Evolutionary conservation across 2,888 invertebrate species (phyloP).

Genomic region (Cylindroiulus punctatus): DNA sequence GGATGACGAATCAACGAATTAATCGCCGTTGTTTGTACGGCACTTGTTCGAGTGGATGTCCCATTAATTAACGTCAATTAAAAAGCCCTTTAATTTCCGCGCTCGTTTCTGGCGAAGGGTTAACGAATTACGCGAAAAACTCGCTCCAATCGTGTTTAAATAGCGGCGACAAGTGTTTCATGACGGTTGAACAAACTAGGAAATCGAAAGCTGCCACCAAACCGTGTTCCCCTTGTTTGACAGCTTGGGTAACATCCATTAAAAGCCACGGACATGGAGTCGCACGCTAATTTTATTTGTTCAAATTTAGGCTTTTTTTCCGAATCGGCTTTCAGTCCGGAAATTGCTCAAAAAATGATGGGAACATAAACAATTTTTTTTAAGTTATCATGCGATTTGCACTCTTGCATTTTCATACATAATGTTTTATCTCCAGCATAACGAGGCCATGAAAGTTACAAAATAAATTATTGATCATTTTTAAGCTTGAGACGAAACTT

Average conservation of each 20-base stretch:
- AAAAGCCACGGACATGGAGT: neutral
- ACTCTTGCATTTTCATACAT: too few species aligned
- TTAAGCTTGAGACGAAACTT: too few species aligned
- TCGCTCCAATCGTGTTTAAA: neutral
- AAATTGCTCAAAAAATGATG: too few species aligned
- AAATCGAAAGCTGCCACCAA: neutral
- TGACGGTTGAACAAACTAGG: neutral
- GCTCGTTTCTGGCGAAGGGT: neutral
- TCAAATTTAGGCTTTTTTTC: neutral
- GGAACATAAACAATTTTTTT: too few species aligned
- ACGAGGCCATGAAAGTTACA: too few species aligned
- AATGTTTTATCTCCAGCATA: too few species aligned
- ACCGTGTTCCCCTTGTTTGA: neutral
- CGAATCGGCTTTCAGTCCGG: neutral
- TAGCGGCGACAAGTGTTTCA: neutral
- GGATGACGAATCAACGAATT: neutral
- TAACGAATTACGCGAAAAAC: neutral
- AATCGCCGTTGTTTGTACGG: neutral
- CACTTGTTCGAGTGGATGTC: neutral
- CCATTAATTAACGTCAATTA: slow-evolving; percentile 8
- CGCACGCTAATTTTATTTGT: neutral
- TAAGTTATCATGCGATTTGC: too few species aligned
- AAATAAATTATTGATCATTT: too few species aligned
- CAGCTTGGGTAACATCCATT: neutral
- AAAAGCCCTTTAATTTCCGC: neutral